These are phyloP conservation scores for Pogonophryne albipinna DNA, from an alignment of 2,797 vertebrate species.

Conservation along the genomic window DNA sequence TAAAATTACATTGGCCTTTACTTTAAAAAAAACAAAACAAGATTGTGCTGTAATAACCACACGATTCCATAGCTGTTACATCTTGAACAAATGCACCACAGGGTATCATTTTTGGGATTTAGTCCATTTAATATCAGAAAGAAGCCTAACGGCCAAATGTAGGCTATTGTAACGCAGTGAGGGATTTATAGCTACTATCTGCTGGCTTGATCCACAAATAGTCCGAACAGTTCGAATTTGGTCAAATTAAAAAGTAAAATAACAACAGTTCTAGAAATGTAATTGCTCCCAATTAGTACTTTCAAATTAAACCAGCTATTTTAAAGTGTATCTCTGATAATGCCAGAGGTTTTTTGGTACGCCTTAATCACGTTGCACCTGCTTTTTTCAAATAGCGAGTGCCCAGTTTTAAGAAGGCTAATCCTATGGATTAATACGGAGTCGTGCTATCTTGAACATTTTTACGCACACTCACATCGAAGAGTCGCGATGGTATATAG, in stretches of 20 bases:
- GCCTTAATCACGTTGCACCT: conserved; percentile 48
- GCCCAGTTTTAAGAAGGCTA: not conserved
- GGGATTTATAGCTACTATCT: no score
- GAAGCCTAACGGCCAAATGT: no score
- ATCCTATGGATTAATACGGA: conserved; percentile 37
- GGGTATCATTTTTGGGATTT: not conserved
- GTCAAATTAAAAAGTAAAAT: not conserved
- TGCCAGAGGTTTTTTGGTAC: not conserved
- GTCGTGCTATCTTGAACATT: not conserved
- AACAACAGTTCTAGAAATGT: not conserved
- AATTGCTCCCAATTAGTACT: not conserved
- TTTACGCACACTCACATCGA: not conserved
- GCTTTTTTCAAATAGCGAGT: conserved; percentile 21
- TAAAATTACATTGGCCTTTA: not conserved
- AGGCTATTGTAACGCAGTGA: not conserved
- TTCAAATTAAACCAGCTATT: not conserved
- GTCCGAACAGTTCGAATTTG: not conserved
- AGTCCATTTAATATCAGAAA: not conserved
- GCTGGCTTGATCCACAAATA: not conserved
- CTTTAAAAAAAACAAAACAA: not conserved
- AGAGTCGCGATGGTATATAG: not conserved
- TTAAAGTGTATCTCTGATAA: not conserved
- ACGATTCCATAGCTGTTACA: not conserved
- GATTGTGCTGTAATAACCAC: not conserved
- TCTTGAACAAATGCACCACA: not conserved